Evolutionary conservation across 2,888 invertebrate species (phyloP), one percentile per base, ranked within the genome.

Genomic region (Lasius fuliginosus): DNA sequence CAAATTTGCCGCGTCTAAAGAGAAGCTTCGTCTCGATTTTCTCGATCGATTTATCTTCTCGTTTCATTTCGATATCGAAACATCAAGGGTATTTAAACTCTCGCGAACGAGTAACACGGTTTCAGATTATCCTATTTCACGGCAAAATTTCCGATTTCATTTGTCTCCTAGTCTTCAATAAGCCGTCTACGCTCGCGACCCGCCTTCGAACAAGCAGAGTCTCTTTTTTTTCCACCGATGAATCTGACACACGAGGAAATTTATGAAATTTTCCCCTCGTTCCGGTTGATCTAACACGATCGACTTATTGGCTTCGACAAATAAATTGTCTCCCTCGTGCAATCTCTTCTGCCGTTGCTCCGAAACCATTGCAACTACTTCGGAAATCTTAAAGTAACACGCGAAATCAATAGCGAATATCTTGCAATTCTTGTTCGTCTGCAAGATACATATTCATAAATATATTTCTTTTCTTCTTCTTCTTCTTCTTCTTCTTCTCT

Each of bases 241-340:
- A 49, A 27, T 27, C 30, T 30, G 18, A 30, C 27, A 77, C 68
- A 69, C 68, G 73, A 83, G 81, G 23, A 46, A 36, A 40, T 79
- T 86, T 87, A 89, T 86, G 86, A 86, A 87, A 90, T 86, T 86
- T 81, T 71, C 62, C 65, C 40, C 62, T 85, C 65, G 79, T 89
- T 83, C 75, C 87, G 58, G 60, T 85, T 86, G 89, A 86, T 85
- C 79, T 85, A 69, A 82, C 82, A 33, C 53, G 40, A 56, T 53
- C 27, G 76, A 85, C 64, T 74, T 85, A 82, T 71, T 58, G 82
- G 56, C 53, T 69, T 8, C 62, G 56, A 56, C 40, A 67, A 67
- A 90, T 88, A 90, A 89, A 89, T 89, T 85, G 84, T 87, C 83
- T 62, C 73, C 15, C 64, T 64, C 71, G 83, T 60, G 49, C 64